A percentile compares a stretch with the other conserved stretches of the same genome.
phyloP scores from a whole-genome alignment of 2,113 vertebrate genomes.

The Epinephelus fuscoguttatus region DNA sequence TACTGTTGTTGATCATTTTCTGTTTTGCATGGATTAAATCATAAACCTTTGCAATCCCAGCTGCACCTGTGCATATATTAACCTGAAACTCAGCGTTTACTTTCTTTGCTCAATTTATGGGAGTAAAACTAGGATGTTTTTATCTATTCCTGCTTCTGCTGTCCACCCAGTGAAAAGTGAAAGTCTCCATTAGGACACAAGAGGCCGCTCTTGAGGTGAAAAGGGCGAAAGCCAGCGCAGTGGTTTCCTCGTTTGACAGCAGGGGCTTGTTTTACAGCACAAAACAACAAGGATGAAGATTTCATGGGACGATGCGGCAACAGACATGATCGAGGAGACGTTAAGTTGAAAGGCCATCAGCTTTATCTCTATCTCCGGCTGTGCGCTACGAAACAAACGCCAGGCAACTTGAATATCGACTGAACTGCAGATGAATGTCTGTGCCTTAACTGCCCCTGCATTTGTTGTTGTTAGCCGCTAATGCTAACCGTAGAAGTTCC shows the following conservation, averaged over 20 bases:
- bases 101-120: neutral
- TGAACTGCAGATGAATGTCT: constrained; percentile 50
- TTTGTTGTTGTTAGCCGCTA: constrained; percentile 78
- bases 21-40: neutral
- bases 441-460: constrained; percentile 38
- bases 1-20: too few relatives aligned
- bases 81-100: neutral
- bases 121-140: neutral
- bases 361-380: neutral
- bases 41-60: neutral
- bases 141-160: too few relatives aligned
- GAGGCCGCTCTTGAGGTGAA: constrained; percentile 78
- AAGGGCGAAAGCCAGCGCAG: constrained; percentile 43
- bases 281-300: constrained; percentile 73
- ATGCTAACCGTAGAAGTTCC: constrained; percentile 74
- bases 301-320: constrained; percentile 45
- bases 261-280: constrained; percentile 65
- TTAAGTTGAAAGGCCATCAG: constrained; percentile 24
- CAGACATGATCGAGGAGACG: constrained; percentile 33
- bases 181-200: constrained; percentile 47
- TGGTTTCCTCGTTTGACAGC: constrained; percentile 67
- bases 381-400: neutral
- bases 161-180: neutral
- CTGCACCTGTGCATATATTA: neutral
- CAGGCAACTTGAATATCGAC: constrained; percentile 34